Evolutionary conservation across 64 coral and sea anemone genomes (phyloP).

Genomic region (Montipora capricornis): DNA sequence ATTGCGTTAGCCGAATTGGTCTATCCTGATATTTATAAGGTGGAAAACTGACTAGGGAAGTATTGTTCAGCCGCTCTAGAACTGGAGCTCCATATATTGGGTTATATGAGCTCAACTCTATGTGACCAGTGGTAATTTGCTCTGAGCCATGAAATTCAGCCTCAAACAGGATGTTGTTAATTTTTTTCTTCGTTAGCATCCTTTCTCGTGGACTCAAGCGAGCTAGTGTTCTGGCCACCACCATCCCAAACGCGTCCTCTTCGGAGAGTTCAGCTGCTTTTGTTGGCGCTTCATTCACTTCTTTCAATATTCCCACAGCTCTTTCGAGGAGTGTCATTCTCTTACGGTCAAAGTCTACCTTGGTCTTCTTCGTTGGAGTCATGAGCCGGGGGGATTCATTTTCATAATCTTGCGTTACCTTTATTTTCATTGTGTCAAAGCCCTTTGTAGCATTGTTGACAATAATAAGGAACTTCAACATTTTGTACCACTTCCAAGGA

Average conservation of each 20-base stretch:
- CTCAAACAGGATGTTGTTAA: conserved; percentile 40
- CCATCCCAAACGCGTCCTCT: not conserved
- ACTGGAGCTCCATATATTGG: conserved; percentile 31
- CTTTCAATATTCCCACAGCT: conserved; percentile 46
- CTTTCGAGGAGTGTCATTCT: conserved; percentile 9
- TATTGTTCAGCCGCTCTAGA: conserved; percentile 2
- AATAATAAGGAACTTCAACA: conserved; percentile 1
- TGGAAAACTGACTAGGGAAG: not conserved
- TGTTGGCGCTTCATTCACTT: conserved; percentile 26
- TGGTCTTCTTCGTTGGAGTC: conserved; percentile 13
- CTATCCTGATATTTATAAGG: too few relatives aligned
- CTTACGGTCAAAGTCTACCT: not conserved
- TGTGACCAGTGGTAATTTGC: not conserved
- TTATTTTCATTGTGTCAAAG: conserved; percentile 3
- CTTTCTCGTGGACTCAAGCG: conserved; percentile 14
- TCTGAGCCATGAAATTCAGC: conserved; percentile 53
- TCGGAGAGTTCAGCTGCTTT: not conserved
- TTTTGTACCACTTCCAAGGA: conserved; percentile 20
- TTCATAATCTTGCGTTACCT: not conserved
- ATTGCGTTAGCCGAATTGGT: too few relatives aligned
- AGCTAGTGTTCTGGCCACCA: not conserved
- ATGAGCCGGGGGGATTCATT: not conserved
- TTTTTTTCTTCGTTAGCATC: conserved; percentile 29
- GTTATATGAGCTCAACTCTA: conserved; percentile 31
- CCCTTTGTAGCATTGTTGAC: not conserved